These are phyloP conservation scores for Drosophila pegasa DNA, from an alignment of 2,888 invertebrate genomes.

Conservation along the genomic window DNA sequence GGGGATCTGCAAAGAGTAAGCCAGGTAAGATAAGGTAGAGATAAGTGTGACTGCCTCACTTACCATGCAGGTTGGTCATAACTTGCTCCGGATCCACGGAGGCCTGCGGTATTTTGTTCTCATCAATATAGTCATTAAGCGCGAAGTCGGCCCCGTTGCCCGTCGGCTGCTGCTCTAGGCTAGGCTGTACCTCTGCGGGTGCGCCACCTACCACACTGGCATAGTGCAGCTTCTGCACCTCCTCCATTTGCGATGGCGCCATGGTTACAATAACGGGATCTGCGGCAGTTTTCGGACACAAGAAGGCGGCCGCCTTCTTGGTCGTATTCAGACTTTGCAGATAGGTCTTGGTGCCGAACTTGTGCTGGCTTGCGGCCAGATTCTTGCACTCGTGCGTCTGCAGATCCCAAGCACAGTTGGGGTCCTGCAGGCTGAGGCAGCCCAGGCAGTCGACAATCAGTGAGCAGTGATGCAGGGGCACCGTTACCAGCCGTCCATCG, in stretches of 20 bases:
- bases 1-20: slow-evolving; percentile 70
- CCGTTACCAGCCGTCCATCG: slow-evolving; percentile 92
- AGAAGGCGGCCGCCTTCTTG: slow-evolving; percentile 76
- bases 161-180: slow-evolving; percentile 58
- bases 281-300: slow-evolving; percentile 78
- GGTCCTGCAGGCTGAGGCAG: slow-evolving; percentile 97
- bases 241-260: slow-evolving; percentile 65
- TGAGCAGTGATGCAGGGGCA: slow-evolving; percentile 94
- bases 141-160: slow-evolving; percentile 73
- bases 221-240: slow-evolving; percentile 69
- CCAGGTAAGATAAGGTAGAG: background rate
- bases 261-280: slow-evolving; percentile 76
- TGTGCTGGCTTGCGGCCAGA: slow-evolving; percentile 73
- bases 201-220: slow-evolving; percentile 67
- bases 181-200: slow-evolving; percentile 31
- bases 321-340: slow-evolving; percentile 82
- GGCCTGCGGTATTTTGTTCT: slow-evolving; percentile 81
- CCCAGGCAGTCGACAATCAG: slow-evolving; percentile 88
- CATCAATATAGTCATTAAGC: slow-evolving; percentile 75
- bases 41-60: slow-evolving; percentile 17
- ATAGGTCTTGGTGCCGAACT: slow-evolving; percentile 81
- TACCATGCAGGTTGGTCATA: slow-evolving; percentile 78
- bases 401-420: slow-evolving; percentile 98
- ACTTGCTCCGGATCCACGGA: slow-evolving; percentile 82
- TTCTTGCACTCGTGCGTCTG: slow-evolving; percentile 87